Percentiles rank a stretch among this genome's conserved stretches.
Evolutionary conservation across 2,797 vertebrate genomes (phyloP).

Genomic region (Sardinella longiceps): DNA sequence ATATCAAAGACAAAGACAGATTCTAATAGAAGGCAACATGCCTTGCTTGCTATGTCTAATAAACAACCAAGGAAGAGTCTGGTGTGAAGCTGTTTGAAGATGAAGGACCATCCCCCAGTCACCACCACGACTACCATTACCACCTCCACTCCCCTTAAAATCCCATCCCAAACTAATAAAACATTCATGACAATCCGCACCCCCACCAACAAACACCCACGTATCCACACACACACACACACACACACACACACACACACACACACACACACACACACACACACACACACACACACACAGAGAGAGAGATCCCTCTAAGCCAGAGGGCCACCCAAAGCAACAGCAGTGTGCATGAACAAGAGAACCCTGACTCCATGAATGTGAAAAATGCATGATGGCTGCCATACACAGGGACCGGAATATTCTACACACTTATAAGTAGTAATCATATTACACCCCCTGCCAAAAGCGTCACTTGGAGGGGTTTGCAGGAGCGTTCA

Average conservation of each 20-base stretch:
- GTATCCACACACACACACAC: not conserved
- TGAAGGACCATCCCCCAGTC: not conserved
- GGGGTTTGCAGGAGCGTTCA: not conserved
- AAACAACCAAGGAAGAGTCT: slow-evolving; percentile 32
- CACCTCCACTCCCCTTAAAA: not conserved
- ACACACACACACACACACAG: not conserved
- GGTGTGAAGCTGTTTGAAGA: slow-evolving; percentile 33
- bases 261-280: not conserved
- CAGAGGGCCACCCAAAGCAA: not conserved
- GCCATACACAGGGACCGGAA: not conserved
- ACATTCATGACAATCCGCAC: slow-evolving; percentile 9
- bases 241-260: not conserved
- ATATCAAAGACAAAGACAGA: slow-evolving; percentile 34
- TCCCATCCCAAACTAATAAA: slow-evolving; percentile 21
- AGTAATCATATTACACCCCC: not conserved
- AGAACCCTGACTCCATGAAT: slow-evolving; percentile 11
- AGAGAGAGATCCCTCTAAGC: not conserved
- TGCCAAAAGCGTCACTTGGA: not conserved
- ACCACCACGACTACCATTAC: not conserved
- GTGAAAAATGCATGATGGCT: slow-evolving; percentile 15
- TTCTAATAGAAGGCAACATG: slow-evolving; percentile 37
- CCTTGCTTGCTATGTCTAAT: slow-evolving; percentile 28
- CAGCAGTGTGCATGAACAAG: slow-evolving; percentile 10
- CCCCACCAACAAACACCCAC: not conserved
- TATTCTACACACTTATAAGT: slow-evolving; percentile 19